These are phyloP conservation scores for Elymnias hypermnestra DNA, from an alignment of 1,140 invertebrate species.

Conservation along the genomic window DNA sequence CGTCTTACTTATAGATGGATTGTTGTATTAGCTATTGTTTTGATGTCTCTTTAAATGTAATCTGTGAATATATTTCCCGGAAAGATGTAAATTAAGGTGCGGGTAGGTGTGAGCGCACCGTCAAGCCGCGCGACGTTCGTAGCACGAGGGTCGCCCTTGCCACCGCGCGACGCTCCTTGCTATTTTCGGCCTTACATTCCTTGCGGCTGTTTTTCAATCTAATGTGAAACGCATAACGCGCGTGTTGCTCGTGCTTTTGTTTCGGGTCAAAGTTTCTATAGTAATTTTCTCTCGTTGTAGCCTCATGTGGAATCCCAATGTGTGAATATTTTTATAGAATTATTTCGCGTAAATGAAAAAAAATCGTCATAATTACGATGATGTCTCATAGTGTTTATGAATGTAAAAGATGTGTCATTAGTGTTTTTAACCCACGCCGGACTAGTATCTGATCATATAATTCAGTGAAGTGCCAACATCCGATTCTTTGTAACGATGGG, in stretches of 20 bases:
- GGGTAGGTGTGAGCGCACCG: constrained; percentile 29
- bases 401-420: constrained; percentile 29
- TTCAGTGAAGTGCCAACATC: constrained; percentile 18
- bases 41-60: no score
- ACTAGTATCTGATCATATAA: constrained; percentile 46
- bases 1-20: no score
- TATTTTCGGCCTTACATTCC: constrained; percentile 74
- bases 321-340: no score
- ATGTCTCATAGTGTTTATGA: constrained; percentile 26
- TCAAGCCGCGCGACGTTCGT: constrained; percentile 28
- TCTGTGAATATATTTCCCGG: constrained; percentile 44
- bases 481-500: constrained; percentile 40
- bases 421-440: constrained; percentile 33
- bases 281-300: constrained; percentile 8
- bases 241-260: constrained; percentile 34
- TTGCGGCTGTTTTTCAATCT: constrained; percentile 70
- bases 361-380: constrained; percentile 13
- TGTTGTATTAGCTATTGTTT: no score
- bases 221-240: constrained; percentile 69
- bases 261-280: constrained; percentile 25
- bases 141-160: constrained; percentile 64
- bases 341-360: constrained; percentile 16
- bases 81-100: constrained; percentile 65
- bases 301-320: no score
- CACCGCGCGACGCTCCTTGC: constrained; percentile 64